Conservation (phyloP, 2,113 vertebrate species). For the Menidia beryllina region DNA sequence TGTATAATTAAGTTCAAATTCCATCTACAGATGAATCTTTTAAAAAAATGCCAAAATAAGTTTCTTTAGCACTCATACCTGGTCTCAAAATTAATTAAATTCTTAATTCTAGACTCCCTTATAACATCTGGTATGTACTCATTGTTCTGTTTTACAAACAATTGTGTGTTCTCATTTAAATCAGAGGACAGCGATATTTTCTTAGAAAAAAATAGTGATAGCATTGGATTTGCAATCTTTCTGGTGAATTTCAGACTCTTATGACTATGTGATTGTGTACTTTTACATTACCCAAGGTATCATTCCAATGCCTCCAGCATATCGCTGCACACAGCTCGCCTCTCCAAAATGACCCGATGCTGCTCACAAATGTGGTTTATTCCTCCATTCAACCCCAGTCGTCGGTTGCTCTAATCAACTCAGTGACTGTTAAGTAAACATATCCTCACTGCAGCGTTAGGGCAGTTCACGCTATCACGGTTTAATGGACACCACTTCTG, state of each 20-base stretch:
- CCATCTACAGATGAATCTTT: no score
- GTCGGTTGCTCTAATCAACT: conserved; percentile 52
- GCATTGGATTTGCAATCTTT: neutral
- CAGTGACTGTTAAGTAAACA: conserved; percentile 49
- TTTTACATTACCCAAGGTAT: conserved; percentile 12
- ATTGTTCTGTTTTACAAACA: no score
- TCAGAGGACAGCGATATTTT: neutral
- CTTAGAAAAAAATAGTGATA: no score
- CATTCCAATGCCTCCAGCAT: neutral
- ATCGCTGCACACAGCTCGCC: conserved; percentile 5
- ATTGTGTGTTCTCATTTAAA: no score
- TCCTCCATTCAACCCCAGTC: conserved; percentile 24
- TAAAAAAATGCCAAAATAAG: no score
- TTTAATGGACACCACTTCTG: conserved; percentile 54
- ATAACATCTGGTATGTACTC: no score
- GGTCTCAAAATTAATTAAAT: no score
- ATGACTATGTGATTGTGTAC: neutral
- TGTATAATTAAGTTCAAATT: no score
- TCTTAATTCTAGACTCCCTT: no score
- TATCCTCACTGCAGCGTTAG: conserved; percentile 35
- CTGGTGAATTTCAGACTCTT: conserved; percentile 17
- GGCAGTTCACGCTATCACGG: conserved; percentile 53
- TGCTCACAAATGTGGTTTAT: conserved; percentile 12
- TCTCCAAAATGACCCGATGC: conserved; percentile 24
- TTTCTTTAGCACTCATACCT: no score